Percentiles rank a stretch among this genome's conserved stretches.
Evolutionary conservation across 2,888 invertebrate species (phyloP).

Genomic region (Chrysopilus asiliformis): DNA sequence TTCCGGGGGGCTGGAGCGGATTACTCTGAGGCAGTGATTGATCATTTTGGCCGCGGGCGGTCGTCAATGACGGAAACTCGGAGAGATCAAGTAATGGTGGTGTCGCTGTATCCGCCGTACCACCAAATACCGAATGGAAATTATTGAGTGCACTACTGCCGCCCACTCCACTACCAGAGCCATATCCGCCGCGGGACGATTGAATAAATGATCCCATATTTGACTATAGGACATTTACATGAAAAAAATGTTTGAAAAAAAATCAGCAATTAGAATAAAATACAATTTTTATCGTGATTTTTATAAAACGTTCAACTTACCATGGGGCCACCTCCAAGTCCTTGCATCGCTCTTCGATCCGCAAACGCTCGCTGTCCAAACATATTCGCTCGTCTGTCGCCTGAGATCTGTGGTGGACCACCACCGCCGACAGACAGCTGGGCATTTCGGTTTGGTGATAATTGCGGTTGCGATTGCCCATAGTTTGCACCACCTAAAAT

Average conservation of each 20-base stretch:
- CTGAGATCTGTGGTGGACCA: conserved; percentile 43
- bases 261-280: conserved; percentile 1
- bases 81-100: conserved; percentile 82
- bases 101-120: conserved; percentile 60
- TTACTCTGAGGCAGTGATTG: conserved; percentile 65
- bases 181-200: conserved; percentile 49
- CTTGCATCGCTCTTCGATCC: conserved; percentile 54
- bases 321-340: conserved; percentile 35
- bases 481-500: conserved; percentile 35
- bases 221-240: conserved; percentile 32
- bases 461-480: conserved; percentile 40
- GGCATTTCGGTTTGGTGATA: conserved; percentile 44
- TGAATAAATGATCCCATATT: conserved; percentile 50
- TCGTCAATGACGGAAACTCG: conserved; percentile 82
- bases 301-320: conserved; percentile 20
- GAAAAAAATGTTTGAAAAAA: conserved; percentile 8
- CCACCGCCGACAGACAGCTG: conserved; percentile 41
- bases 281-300: conserved; percentile 4
- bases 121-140: conserved; percentile 75
- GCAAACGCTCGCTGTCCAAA: conserved; percentile 71
- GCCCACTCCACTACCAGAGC: conserved; percentile 41
- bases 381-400: conserved; percentile 44
- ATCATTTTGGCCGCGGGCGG: conserved; percentile 67
- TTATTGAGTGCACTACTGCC: conserved; percentile 48
- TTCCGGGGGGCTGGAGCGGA: conserved; percentile 78